Base-by-base conservation (phyloP, 1,140 invertebrate species). In the Bombus fervidus region DNA sequence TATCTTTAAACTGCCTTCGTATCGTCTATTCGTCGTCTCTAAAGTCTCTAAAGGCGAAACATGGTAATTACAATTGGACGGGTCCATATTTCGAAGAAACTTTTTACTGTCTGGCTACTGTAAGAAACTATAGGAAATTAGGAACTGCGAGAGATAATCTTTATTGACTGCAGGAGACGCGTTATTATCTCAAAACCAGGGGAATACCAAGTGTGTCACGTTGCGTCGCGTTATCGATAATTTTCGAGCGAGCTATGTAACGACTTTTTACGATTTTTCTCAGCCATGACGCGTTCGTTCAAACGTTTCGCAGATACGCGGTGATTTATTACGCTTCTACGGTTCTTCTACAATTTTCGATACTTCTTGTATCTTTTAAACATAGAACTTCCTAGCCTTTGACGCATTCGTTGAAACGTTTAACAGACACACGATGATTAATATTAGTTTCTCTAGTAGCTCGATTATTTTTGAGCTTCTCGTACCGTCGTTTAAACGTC, bases 131-230 rank as follows among this genome's bases (percentile, higher is more conserved):
- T 22, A 47, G 10, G 72, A 75, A 9, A 13, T 3, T 28, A 15
- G 41, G 5, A 53, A 22, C 2, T 43, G 31, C 64, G 18, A 12
- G 1, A 31, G 77, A 80, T 85, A 62, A 85, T 86, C 53, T 86
- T 83, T 86, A 81, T 83, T 69, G 41, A 28, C 80, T 76, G 18
- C 37, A 8, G 3, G 66, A 12, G 22, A 57, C 66, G 31, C 28
- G 79, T 71, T 89, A 89, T 89, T 87, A 15, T 41, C 66, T 64
- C 15, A 43, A 9, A 43, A 39, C 18, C 68, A 34, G 15, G 31
- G 34, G 28, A 75, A 57, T 5, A 28, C 37, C 31, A 80, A 89
- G 34, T 81, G 76, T 83, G 76, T 62, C 80, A 74, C 41, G 13
- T 57, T 66, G 31, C 64, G 12, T 53, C n/a, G 41, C 81, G 37